These are phyloP conservation scores for Opisthograptis luteolata DNA, from an alignment of 2,888 invertebrate genomes.

Conservation along the genomic window DNA sequence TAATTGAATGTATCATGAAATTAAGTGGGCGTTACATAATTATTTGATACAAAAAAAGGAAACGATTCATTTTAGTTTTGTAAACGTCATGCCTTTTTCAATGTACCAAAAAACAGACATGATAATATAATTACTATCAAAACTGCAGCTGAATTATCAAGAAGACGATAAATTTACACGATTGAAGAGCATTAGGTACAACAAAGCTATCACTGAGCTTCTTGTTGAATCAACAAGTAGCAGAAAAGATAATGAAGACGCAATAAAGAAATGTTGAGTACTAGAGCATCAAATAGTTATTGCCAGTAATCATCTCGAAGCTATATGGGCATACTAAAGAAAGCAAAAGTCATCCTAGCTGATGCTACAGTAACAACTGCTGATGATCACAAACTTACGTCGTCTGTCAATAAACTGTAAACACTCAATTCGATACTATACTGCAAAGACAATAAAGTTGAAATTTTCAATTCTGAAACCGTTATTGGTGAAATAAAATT, in stretches of 20 bases:
- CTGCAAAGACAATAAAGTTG: constrained; percentile 11
- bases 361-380: constrained; percentile 21
- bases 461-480: constrained; percentile 13
- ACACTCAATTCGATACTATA: constrained; percentile 13
- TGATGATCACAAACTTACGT: constrained; percentile 11
- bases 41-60: no score
- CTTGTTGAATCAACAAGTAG: constrained; percentile 7
- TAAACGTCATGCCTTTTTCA: no score
- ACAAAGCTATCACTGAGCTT: not conserved
- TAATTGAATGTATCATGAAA: constrained; percentile 13
- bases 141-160: no score
- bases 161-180: no score
- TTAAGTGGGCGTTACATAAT: constrained; percentile 3
- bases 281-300: constrained; percentile 31
- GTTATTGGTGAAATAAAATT: constrained; percentile 38
- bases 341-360: constrained; percentile 32
- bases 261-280: constrained; percentile 35
- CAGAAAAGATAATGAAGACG: constrained; percentile 16
- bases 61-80: no score
- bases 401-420: not conserved
- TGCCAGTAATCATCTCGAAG: constrained; percentile 32
- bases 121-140: no score
- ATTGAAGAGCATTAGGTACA: not conserved
- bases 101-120: no score
- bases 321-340: constrained; percentile 29